A percentile compares a stretch with the other conserved stretches of the same genome.
Conservation (phyloP, 2,113 vertebrate genomes). For the Pheucticus melanocephalus region DNA sequence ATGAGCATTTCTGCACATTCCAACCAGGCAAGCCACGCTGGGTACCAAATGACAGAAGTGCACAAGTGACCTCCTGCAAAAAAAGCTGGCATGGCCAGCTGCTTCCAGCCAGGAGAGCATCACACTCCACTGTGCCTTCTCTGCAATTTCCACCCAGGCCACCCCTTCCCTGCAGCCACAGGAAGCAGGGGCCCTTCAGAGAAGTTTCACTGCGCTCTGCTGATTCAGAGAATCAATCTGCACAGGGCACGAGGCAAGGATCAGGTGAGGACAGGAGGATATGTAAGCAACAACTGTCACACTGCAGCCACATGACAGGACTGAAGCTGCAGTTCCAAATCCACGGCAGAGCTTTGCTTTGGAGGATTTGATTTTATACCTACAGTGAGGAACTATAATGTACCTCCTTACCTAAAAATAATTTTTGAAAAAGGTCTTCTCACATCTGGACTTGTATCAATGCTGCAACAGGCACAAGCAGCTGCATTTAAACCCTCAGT, state of each 20-base stretch:
- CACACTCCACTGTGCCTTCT: not conserved
- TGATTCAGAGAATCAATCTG: not conserved
- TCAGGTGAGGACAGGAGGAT: not conserved
- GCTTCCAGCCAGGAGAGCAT: not conserved
- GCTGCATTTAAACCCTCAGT: not conserved
- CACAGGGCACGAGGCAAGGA: not conserved
- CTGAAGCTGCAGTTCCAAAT: not conserved
- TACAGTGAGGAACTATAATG: not conserved
- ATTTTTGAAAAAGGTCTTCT: not conserved
- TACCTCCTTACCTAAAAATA: not conserved
- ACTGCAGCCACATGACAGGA: not conserved
- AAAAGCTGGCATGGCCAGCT: not conserved
- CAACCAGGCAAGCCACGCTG: not conserved
- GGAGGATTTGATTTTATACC: not conserved
- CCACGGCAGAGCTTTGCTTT: not conserved
- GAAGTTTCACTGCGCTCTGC: rapidly evolving
- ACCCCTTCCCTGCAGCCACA: not conserved
- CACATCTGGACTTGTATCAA: not conserved
- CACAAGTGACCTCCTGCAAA: not conserved
- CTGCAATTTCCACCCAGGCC: not conserved
- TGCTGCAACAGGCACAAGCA: not conserved
- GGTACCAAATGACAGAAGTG: not conserved
- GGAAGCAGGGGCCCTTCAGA: not conserved
- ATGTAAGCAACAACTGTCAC: not conserved
- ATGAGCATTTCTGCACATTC: not conserved